Percentiles rank a stretch among this genome's conserved stretches.
Conservation (phyloP, 2,113 vertebrate species). For the Anguilla japonica region DNA sequence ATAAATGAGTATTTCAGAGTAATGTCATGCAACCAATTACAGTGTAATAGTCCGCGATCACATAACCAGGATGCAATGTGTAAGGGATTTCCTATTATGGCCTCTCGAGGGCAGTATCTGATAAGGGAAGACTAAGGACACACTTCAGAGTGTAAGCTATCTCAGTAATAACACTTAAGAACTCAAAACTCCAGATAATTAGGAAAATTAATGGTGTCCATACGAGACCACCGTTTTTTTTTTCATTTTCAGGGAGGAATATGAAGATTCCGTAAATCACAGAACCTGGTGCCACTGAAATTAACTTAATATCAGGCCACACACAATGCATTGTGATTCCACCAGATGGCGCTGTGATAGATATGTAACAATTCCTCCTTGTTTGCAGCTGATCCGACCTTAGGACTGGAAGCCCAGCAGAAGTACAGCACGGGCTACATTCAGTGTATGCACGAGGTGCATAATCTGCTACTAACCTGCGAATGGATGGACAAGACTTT, state of each 20-base stretch:
- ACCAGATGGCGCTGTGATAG: constrained; percentile 31
- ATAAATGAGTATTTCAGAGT: background rate
- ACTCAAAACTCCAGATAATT: background rate
- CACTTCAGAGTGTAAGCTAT: background rate
- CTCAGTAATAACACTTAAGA: background rate
- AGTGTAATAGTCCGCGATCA: background rate
- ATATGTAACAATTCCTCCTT: background rate
- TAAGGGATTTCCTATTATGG: background rate
- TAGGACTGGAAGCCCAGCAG: constrained; percentile 79
- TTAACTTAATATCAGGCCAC: background rate
- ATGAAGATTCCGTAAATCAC: background rate
- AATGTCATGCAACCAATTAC: background rate
- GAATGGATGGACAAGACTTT: constrained; percentile 90
- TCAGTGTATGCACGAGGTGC: constrained; percentile 88
- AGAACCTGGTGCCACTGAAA: background rate
- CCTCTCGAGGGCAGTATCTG: constrained; percentile 16
- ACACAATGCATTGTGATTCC: background rate
- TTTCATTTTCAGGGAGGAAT: background rate
- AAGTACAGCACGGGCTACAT: constrained; percentile 87
- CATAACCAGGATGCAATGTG: background rate
- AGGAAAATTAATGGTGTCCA: background rate
- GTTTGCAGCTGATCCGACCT: constrained; percentile 64
- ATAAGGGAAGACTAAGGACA: background rate
- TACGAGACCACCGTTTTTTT: background rate
- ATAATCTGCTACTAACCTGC: constrained; percentile 84